A percentile compares a stretch with the other conserved stretches of the same genome.
Evolutionary conservation across 2,888 invertebrate genomes (phyloP).

Genomic region (Pristionchus fissidentatus): DNA sequence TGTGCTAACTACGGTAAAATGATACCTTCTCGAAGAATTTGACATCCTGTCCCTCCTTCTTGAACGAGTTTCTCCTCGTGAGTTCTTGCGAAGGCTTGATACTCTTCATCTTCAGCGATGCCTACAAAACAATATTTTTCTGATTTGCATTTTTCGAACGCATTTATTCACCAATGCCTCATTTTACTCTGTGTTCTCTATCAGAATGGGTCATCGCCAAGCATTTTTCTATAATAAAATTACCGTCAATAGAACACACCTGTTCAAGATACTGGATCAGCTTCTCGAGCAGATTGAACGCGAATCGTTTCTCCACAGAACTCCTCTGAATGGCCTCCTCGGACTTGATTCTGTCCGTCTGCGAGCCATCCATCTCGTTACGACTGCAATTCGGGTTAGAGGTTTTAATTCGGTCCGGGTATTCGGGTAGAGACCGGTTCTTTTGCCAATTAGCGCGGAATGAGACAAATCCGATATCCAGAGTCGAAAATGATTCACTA

Average conservation of each 20-base stretch:
- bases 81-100: constrained; percentile 93
- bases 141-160: too few species aligned
- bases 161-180: background rate
- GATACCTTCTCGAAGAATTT: constrained; percentile 97
- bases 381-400: constrained; percentile 50
- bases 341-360: constrained; percentile 65
- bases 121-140: constrained; percentile 75
- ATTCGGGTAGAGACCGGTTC: too few species aligned
- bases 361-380: constrained; percentile 51
- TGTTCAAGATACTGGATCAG: constrained; percentile 90
- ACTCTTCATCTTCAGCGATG: constrained; percentile 95
- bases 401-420: too few species aligned
- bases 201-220: too few species aligned
- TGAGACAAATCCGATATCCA: too few species aligned
- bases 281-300: constrained; percentile 95
- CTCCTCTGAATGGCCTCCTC: constrained; percentile 78
- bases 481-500: too few species aligned
- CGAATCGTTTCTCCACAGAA: constrained; percentile 86
- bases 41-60: constrained; percentile 94
- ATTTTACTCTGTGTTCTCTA: background rate
- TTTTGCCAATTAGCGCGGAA: too few species aligned
- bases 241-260: background rate
- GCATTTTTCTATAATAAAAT: background rate
- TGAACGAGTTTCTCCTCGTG: constrained; percentile 91
- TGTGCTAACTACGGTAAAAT: background rate